Evolutionary conservation across 2,113 vertebrate genomes (phyloP).

Genomic region (Brevimyrus niger): DNA sequence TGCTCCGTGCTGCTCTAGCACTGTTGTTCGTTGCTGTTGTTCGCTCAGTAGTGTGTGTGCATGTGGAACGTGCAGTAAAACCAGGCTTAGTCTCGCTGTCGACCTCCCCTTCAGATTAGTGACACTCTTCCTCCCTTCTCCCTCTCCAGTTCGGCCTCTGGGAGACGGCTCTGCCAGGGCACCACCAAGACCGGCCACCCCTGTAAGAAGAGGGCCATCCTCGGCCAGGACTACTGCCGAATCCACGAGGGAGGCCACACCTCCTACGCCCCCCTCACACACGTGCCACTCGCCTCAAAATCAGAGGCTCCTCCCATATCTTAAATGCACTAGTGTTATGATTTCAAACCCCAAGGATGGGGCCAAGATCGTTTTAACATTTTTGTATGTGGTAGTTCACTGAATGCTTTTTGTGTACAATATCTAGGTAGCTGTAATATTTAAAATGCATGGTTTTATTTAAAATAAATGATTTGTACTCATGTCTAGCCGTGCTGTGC

Average conservation of each 20-base stretch:
- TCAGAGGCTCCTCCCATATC: neutral
- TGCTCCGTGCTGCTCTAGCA: neutral
- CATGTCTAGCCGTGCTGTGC: neutral
- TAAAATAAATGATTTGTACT: neutral
- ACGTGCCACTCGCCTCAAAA: neutral
- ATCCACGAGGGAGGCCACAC: slow-evolving; percentile 46
- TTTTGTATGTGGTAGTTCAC: neutral
- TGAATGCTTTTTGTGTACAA: neutral
- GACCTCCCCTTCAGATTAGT: neutral
- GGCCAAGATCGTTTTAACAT: neutral
- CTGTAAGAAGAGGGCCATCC: slow-evolving; percentile 61
- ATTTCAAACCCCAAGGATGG: neutral
- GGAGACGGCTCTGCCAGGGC: slow-evolving; percentile 51
- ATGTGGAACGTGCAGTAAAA: neutral
- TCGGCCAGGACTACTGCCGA: slow-evolving; percentile 60
- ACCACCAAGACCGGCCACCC: slow-evolving; percentile 58
- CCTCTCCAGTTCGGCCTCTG: slow-evolving; percentile 47
- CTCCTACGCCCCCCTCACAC: slow-evolving; percentile 19
- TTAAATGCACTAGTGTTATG: neutral
- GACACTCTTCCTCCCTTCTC: neutral
- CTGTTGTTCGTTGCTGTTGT: neutral
- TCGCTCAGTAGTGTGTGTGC: neutral
- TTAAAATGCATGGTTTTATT: neutral
- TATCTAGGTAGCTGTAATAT: neutral
- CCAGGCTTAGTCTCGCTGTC: neutral